Evolutionary conservation across 2,888 invertebrate genomes (phyloP), one percentile per base, ranked within the genome.

Genomic region (Phaedon cochleariae): DNA sequence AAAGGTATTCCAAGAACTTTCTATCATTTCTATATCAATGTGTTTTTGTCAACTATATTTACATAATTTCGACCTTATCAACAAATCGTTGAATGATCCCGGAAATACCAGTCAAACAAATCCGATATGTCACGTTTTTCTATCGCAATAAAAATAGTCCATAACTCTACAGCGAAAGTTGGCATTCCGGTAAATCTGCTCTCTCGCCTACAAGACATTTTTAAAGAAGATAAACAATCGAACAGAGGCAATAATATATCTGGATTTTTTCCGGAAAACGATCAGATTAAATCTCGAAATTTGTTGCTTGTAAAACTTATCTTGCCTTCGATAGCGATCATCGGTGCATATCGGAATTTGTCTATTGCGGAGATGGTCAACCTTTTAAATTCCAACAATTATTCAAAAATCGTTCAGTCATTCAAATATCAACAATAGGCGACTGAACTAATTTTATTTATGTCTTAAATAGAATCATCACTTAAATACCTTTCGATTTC

Each of bases 201-300:
- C 41, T 41, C 41, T 41, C 41, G 41, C 41, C 15, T 41, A 41
- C 41, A 41, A 41, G 41, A 41, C 41, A 41, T 41, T 41, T 41
- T 41, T 41, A 41, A 41, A 41, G 41, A 41, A 41, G 41, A 41
- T 41, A 41, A 41, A 41, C 41, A 41, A 41, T 41, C 41, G 41
- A 41, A 41, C 41, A 41, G 41, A 41, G 41, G 41, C 41, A 41
- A 41, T 41, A 41, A 41, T 41, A n/a, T 41, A 41, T 41, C 41
- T 1, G 41, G 41, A 41, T 41, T 41, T 34, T 41, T 34, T 41
- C n/a, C 41, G 41, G 4, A 41, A 41, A 41, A 41, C 41, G 41
- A 15, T n/a, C 41, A 41, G 41, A 41, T 41, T 41, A 41, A 41
- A 41, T 41, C 41, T 41, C 41, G n/a, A 15, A 41, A 41, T 41